phyloP scores from a whole-genome alignment of 2,113 vertebrate species.

The Macrotis lagotis region DNA sequence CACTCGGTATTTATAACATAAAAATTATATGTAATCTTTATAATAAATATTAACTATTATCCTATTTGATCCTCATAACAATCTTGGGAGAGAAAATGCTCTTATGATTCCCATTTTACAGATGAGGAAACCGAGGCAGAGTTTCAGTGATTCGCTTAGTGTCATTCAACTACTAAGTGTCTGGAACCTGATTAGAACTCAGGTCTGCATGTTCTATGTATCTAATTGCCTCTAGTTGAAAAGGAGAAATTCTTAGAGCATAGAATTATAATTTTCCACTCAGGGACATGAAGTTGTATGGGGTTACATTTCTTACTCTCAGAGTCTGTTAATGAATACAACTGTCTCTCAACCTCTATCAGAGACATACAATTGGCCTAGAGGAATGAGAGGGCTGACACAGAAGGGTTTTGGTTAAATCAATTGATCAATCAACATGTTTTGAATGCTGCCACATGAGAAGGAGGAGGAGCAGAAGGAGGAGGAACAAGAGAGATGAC shows the following conservation, averaged over 20 bases:
- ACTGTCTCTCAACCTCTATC: too few species aligned
- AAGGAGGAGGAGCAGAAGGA: background rate
- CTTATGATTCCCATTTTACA: background rate
- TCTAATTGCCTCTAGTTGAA: background rate
- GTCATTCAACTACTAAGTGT: background rate
- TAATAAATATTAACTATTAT: too few species aligned
- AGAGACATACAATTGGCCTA: background rate
- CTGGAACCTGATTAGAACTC: background rate
- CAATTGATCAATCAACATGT: background rate
- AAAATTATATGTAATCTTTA: too few species aligned
- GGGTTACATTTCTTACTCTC: background rate
- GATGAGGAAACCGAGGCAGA: background rate
- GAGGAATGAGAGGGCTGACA: background rate
- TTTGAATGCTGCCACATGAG: background rate
- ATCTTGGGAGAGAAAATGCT: background rate
- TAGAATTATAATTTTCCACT: background rate
- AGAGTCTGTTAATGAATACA: too few species aligned
- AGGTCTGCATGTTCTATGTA: background rate
- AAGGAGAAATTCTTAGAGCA: background rate
- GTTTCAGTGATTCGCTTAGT: background rate
- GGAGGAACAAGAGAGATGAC: background rate
- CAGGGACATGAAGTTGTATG: background rate
- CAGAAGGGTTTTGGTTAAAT: background rate
- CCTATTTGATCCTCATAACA: background rate
- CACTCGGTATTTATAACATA: too few species aligned